These are phyloP conservation scores for Caenorhabditis uteleia DNA, from an alignment of 2,888 invertebrate genomes.

Conservation along the genomic window DNA sequence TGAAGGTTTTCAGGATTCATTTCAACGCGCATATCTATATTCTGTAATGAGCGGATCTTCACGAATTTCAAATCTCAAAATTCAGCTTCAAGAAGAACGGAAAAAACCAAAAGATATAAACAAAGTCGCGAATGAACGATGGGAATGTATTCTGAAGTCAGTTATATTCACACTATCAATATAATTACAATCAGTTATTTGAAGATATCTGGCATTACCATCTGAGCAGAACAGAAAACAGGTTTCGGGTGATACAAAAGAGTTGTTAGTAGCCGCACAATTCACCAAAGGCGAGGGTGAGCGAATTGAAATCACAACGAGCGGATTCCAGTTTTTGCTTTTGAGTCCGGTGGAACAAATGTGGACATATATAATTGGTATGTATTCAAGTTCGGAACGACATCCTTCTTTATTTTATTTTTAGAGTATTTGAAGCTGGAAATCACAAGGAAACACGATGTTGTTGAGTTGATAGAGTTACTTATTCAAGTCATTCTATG, in stretches of 20 bases:
- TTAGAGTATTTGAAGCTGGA: conserved; percentile 52
- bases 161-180: not conserved
- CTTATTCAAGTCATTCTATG: conserved; percentile 47
- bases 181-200: conserved; percentile 54
- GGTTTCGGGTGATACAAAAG: conserved; percentile 80
- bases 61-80: conserved; percentile 20
- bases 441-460: conserved; percentile 23
- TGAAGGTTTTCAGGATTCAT: conserved; percentile 46
- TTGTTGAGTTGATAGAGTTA: conserved; percentile 46
- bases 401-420: not conserved
- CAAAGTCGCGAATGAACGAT: conserved; percentile 72
- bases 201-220: conserved; percentile 65
- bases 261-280: conserved; percentile 88
- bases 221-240: conserved; percentile 49
- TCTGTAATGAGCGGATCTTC: conserved; percentile 52
- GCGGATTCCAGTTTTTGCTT: conserved; percentile 94
- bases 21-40: conserved; percentile 55
- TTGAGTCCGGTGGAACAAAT: conserved; percentile 90
- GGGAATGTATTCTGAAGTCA: conserved; percentile 71
- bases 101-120: conserved; percentile 52
- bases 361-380: conserved; percentile 90
- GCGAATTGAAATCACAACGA: conserved; percentile 69
- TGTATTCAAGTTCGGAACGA: not conserved
- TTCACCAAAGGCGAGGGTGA: conserved; percentile 79
- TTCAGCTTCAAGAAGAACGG: conserved; percentile 39